These are phyloP conservation scores for Chelonus formosanus DNA, from an alignment of 2,888 invertebrate species.

Conservation along the genomic window DNA sequence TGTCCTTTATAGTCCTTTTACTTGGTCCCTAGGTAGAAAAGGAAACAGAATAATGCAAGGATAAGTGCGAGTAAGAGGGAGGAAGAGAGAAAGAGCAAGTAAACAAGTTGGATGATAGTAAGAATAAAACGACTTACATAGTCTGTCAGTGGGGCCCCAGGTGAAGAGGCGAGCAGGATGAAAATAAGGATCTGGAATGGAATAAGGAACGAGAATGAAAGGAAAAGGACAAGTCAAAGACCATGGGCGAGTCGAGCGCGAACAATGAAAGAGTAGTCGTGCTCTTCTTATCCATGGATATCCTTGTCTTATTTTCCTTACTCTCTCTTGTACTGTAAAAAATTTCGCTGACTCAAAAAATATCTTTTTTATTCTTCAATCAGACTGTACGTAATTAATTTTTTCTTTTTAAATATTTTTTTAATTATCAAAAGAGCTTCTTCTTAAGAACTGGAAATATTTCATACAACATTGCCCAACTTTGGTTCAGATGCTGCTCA, in stretches of 20 bases:
- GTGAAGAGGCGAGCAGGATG: conserved; percentile 31
- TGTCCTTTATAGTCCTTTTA: conserved; percentile 31
- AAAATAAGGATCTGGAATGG: conserved; percentile 44
- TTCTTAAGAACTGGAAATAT: no score
- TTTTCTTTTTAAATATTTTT: no score
- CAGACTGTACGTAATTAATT: no score
- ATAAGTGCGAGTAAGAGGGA: conserved; percentile 1
- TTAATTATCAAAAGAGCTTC: no score
- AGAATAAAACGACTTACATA: conserved; percentile 34
- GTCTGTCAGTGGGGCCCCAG: conserved; percentile 18
- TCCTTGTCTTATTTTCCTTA: conserved; percentile 28
- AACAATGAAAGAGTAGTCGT: conserved; percentile 25
- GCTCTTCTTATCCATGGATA: neutral
- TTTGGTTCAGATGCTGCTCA: no score
- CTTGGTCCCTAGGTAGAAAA: neutral
- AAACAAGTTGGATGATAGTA: conserved; percentile 12
- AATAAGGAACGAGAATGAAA: conserved; percentile 41
- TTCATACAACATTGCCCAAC: no score
- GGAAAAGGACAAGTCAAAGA: conserved; percentile 34
- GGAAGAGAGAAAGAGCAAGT: conserved; percentile 29
- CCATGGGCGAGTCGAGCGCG: conserved; percentile 37
- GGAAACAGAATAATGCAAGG: neutral
- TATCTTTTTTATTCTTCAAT: no score
- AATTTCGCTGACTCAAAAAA: no score
- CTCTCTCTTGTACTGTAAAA: no score